These are phyloP conservation scores for Caenorhabditis zanzibari DNA, from an alignment of 2,888 invertebrate species.

Conservation along the genomic window DNA sequence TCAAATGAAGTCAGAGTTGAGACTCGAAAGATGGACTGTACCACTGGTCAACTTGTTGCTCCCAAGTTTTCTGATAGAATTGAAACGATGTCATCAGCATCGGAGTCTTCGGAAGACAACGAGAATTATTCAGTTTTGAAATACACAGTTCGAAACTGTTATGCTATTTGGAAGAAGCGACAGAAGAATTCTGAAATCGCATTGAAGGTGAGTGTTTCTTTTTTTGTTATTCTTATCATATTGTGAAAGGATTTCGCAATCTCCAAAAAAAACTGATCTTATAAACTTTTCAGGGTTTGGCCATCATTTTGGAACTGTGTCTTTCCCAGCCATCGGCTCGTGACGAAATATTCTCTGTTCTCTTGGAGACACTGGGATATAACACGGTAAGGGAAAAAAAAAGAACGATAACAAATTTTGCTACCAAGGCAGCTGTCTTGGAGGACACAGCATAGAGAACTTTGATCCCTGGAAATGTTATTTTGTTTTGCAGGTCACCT, in stretches of 20 bases:
- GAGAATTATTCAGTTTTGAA: constrained; percentile 31
- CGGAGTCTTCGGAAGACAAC: constrained; percentile 31
- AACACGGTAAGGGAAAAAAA: constrained; percentile 75
- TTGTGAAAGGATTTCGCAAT: constrained; percentile 20
- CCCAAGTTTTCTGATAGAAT: constrained; percentile 25
- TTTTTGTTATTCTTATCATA: neutral
- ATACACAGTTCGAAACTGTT: constrained; percentile 49
- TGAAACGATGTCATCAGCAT: constrained; percentile 9
- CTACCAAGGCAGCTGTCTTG: constrained; percentile 34
- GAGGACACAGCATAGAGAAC: constrained; percentile 37
- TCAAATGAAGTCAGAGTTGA: constrained; percentile 44
- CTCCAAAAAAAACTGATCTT: neutral
- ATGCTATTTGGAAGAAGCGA: constrained; percentile 70
- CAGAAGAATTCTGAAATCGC: constrained; percentile 75
- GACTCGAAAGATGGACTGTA: constrained; percentile 51
- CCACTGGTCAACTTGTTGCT: constrained; percentile 37
- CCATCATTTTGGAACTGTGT: constrained; percentile 77
- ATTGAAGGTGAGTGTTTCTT: constrained; percentile 60
- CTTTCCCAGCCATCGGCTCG: constrained; percentile 69
- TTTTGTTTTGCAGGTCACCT: constrained; percentile 67
- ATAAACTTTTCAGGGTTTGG: constrained; percentile 72
- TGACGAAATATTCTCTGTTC: constrained; percentile 71
- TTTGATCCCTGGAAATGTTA: constrained; percentile 29
- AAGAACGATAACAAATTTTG: constrained; percentile 22
- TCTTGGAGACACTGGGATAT: constrained; percentile 76